Evolutionary conservation across 2,113 vertebrate species (phyloP).

Genomic region (Psittacula cyanocephala): DNA sequence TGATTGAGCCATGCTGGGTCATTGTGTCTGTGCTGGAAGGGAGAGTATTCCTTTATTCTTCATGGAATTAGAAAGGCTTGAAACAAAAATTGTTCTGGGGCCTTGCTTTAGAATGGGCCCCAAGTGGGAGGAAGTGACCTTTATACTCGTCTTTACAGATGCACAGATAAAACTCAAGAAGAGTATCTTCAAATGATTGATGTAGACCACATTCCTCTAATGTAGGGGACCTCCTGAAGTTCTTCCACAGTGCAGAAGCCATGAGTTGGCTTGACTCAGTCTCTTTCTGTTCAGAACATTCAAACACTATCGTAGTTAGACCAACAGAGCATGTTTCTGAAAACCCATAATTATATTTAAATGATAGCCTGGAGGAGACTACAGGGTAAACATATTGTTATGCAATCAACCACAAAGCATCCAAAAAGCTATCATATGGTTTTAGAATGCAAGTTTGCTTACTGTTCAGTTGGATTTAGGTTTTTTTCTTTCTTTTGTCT

Average conservation of each 20-base stretch:
- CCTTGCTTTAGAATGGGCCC: background rate
- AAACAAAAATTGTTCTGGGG: background rate
- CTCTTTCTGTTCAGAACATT: background rate
- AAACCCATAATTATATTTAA: slow-evolving; percentile 33
- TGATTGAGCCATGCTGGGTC: background rate
- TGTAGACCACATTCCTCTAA: background rate
- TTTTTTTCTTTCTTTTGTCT: background rate
- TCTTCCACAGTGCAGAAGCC: background rate
- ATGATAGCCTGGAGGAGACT: background rate
- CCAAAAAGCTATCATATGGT: background rate
- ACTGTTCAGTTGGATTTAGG: background rate
- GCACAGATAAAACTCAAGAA: background rate
- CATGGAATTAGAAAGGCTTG: background rate
- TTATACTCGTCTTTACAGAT: background rate
- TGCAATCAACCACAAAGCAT: background rate
- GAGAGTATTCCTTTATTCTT: background rate
- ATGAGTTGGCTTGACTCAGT: background rate
- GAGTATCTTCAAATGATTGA: background rate
- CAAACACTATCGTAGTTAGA: background rate
- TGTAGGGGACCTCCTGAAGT: background rate
- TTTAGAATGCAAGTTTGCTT: background rate
- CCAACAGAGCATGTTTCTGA: background rate
- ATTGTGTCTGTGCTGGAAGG: background rate
- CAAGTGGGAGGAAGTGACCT: background rate
- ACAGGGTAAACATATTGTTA: slow-evolving; percentile 8